Base-by-base conservation (phyloP, 1,140 invertebrate species). In the Hyles euphorbiae region DNA sequence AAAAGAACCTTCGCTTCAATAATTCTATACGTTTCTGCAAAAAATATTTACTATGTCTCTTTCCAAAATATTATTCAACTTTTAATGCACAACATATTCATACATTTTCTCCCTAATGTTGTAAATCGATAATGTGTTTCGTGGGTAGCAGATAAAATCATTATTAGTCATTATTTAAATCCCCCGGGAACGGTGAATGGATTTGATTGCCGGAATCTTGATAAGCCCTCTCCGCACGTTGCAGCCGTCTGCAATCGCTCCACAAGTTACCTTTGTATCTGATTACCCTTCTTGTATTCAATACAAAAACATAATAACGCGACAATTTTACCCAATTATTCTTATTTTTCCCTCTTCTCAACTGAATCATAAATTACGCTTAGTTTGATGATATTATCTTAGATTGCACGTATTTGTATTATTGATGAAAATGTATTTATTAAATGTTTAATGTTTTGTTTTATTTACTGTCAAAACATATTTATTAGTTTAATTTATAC, bases 201-300 rank as follows among this genome's bases (percentile, higher is more conserved):
- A 50, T 45, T 65, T 86, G 83, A 86, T 86, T 86, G 79, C 70
- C 61, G 34, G 68, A 63, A 86, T 86, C 81, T 79, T 71, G 83
- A 86, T 86, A 86, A 82, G 63, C 47, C 53, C 67, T 66, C 69
- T 56, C 60, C 58, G 66, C 63, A 51, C 45, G 55, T 58, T 53
- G 56, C 58, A 50, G 55, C 56, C 56, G 11, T 59, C 56, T 56
- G 57, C 54, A 53, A 48, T 33, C 36, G 2, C 32, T 48, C 7
- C 44, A 60, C 63, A 67, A 76, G 56, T 78, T 68, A 65, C 63
- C 55, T 57, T 66, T 60, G 51, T 71, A 34, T 62, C 59, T 81
- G 72, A 81, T 79, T 73, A 67, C 65, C 62, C 56, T 58, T 61
- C 63, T 81, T 81, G 70, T 79, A 63, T 72, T 63, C 65, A 11